Percentiles rank a stretch among this genome's conserved stretches.
Evolutionary conservation across 2,888 invertebrate genomes (phyloP).

Genomic region (Mimas tiliae): DNA sequence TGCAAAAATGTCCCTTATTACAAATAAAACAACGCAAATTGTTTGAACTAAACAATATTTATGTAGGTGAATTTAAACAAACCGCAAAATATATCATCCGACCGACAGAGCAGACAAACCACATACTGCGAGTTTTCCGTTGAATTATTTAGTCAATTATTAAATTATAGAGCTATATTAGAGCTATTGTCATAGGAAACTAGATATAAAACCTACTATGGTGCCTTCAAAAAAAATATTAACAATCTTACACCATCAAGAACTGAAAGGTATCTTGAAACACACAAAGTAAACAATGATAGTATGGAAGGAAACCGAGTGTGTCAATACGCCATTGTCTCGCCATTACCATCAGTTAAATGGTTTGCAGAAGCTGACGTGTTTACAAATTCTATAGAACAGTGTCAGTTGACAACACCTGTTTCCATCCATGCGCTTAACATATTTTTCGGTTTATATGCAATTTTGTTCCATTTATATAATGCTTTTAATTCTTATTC

Average conservation of each 20-base stretch:
- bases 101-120: too few species aligned
- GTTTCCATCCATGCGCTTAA: neutral
- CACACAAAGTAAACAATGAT: constrained; percentile 7
- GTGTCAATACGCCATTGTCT: constrained; percentile 16
- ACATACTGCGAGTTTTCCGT: too few species aligned
- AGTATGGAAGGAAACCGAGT: neutral
- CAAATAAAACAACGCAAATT: too few species aligned
- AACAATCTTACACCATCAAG: neutral
- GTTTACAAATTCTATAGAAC: neutral
- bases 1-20: too few species aligned
- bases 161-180: too few species aligned
- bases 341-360: neutral
- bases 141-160: too few species aligned
- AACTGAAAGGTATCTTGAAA: neutral
- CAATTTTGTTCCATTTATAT: neutral
- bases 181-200: too few species aligned
- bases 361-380: neutral
- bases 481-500: neutral
- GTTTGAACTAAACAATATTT: too few species aligned
- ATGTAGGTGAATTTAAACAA: too few species aligned
- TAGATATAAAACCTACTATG: too few species aligned
- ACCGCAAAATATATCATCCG: too few species aligned
- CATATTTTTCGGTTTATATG: neutral
- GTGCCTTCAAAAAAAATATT: too few species aligned
- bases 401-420: neutral